Evolutionary conservation across 2,113 vertebrate genomes (phyloP), one percentile per base, ranked within the genome.

Genomic region (Tapirus terrestris): DNA sequence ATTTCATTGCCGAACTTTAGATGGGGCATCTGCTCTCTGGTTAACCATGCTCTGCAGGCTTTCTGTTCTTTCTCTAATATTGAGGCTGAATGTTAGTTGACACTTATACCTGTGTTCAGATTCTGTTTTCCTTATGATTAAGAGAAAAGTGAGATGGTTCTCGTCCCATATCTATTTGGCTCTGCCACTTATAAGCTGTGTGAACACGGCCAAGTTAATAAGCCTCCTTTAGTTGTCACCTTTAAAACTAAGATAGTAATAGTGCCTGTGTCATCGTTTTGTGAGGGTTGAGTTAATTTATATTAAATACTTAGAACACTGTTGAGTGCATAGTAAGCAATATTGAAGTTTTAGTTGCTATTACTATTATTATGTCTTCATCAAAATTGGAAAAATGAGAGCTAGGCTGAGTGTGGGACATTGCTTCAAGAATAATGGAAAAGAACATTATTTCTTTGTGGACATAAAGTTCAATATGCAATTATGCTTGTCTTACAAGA

Each of bases 321-420:
- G 8, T 3, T 88, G 45, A 25, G 2, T 72, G 1, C 67, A 76
- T 60, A 58, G 7, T 70, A 89, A 96, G 23, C 33, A 79, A 20
- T 87, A 79, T 61, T 92, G 90, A 72, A 72, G 10, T 89, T 90
- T 97, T 92, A 65, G 17, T 14, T 92, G 73, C 51, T 85, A 10
- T 68, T 86, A n/a, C 4, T 97, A 14, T 65, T 87, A 36, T n/a
- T 89, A 73, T 92, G 0, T 45, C 60, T 53, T 80, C 53, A 68
- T 96, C 29, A 77, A 91, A 94, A 75, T 45, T 67, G 18, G 27
- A 91, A 51, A 88, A 94, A 84, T 75, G 70, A 85, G 68, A 84
- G 29, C 33, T 8, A 58, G 53, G 8, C 36, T 36, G 23, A 84
- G 17, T 68, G 1, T 16, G 36, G 45, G 36, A 36, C 16, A 85